Percentiles rank a stretch among this genome's conserved stretches.
These are phyloP conservation scores for Phania funesta DNA, from an alignment of 2,888 invertebrate genomes.

Conservation along the genomic window DNA sequence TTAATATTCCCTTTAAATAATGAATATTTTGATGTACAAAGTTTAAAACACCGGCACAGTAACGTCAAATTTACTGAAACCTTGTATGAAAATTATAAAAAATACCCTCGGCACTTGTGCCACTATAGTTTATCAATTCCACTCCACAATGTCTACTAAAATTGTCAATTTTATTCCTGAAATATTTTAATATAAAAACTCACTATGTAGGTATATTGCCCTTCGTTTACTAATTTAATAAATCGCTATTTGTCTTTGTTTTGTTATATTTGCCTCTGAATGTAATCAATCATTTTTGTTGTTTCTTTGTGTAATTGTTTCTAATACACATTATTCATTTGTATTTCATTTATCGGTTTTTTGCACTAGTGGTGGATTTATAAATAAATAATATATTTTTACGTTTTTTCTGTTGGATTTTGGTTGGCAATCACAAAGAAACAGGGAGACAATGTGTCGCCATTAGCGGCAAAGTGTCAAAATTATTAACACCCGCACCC, in stretches of 20 bases:
- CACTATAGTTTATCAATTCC: too few relatives aligned
- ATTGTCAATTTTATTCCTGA: not conserved
- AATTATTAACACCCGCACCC: constrained; percentile 68
- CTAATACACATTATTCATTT: not conserved
- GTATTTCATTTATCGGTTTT: not conserved
- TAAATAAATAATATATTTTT: constrained; percentile 5
- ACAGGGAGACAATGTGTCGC: constrained; percentile 67
- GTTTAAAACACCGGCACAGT: too few relatives aligned
- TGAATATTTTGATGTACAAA: too few relatives aligned
- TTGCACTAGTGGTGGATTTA: not conserved
- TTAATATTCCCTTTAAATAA: too few relatives aligned
- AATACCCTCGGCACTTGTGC: too few relatives aligned
- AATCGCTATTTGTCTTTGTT: constrained; percentile 53
- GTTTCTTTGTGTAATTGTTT: not conserved
- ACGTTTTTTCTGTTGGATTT: not conserved
- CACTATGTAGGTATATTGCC: not conserved
- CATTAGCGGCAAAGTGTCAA: constrained; percentile 65
- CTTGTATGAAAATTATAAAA: too few relatives aligned
- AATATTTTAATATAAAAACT: not conserved
- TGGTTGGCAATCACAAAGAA: constrained; percentile 2
- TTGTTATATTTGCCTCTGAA: constrained; percentile 24
- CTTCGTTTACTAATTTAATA: constrained; percentile 54
- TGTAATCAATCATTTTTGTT: constrained; percentile 60
- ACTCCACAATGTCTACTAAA: not conserved
- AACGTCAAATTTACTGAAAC: too few relatives aligned